These are phyloP conservation scores for Serranus cabrilla DNA, from an alignment of 2,797 vertebrate species.

Conservation along the genomic window DNA sequence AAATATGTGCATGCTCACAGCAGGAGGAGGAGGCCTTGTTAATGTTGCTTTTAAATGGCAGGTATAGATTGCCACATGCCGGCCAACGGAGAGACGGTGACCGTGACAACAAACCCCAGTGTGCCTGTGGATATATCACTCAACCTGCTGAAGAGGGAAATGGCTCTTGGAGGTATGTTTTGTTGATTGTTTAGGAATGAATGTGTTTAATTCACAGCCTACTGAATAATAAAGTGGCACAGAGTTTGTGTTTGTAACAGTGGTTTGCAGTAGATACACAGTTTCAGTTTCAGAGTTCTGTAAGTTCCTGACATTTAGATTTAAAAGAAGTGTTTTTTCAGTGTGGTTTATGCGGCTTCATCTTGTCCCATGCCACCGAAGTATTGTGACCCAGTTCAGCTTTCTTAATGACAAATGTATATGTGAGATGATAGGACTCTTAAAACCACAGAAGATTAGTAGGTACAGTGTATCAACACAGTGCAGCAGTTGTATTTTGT, in stretches of 20 bases:
- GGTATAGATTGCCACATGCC: slow-evolving; percentile 96
- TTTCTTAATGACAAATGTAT: neutral
- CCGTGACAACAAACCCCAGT: slow-evolving; percentile 92
- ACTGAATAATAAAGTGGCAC: neutral
- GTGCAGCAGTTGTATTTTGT: too few species aligned
- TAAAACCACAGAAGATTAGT: too few species aligned
- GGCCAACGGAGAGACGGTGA: slow-evolving; percentile 93
- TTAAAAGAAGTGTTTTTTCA: neutral
- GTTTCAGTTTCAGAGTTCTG: slow-evolving; percentile 18
- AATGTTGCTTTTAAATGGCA: slow-evolving; percentile 60
- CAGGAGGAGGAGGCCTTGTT: too few species aligned
- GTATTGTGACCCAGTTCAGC: slow-evolving; percentile 38
- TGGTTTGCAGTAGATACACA: neutral
- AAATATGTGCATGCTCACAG: neutral
- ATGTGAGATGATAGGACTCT: neutral
- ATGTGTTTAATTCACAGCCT: neutral
- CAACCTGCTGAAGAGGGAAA: slow-evolving; percentile 94
- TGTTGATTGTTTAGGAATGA: neutral
- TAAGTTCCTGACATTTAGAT: slow-evolving; percentile 25
- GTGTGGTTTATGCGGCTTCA: neutral
- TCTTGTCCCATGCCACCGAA: neutral
- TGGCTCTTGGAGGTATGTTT: slow-evolving; percentile 88
- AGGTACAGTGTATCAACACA: too few species aligned
- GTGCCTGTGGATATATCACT: slow-evolving; percentile 97
- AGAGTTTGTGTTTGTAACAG: neutral